Evolutionary conservation across 1,140 invertebrate species (phyloP).

Genomic region (Choristoneura fumiferana): DNA sequence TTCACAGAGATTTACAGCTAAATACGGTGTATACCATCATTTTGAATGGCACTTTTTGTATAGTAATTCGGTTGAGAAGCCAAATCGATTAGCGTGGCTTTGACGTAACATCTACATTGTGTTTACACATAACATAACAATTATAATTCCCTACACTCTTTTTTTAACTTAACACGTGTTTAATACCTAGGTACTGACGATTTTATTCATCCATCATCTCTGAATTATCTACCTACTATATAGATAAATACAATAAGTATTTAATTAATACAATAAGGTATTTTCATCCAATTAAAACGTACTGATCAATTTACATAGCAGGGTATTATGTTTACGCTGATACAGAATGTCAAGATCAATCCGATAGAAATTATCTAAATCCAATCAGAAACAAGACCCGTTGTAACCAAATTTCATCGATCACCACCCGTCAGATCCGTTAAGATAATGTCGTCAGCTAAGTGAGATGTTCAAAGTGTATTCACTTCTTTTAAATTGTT

Average conservation of each 20-base stretch:
- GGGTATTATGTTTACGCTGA: not conserved
- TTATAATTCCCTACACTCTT: no score
- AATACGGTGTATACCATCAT: constrained; percentile 1
- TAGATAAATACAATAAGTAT: no score
- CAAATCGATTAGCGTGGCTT: constrained; percentile 2
- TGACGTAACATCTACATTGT: not conserved
- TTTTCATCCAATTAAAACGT: not conserved
- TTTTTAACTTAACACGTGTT: no score
- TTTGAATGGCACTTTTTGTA: not conserved
- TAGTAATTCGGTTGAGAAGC: constrained; percentile 5
- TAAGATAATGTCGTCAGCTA: constrained; percentile 35
- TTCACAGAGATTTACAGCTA: not conserved
- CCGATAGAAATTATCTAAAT: constrained; percentile 5
- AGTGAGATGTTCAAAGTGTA: constrained; percentile 4
- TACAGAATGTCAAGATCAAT: constrained; percentile 3
- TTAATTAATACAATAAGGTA: not conserved
- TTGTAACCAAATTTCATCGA: constrained; percentile 27
- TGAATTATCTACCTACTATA: no score
- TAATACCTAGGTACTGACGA: no score
- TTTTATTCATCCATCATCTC: no score
- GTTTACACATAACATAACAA: not conserved
- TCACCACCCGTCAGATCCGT: constrained; percentile 34
- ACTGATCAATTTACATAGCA: not conserved
- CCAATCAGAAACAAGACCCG: constrained; percentile 16
- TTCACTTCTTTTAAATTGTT: not conserved